phyloP scores from a whole-genome alignment of 2,113 vertebrate genomes.

The Sminthopsis crassicaudata region DNA sequence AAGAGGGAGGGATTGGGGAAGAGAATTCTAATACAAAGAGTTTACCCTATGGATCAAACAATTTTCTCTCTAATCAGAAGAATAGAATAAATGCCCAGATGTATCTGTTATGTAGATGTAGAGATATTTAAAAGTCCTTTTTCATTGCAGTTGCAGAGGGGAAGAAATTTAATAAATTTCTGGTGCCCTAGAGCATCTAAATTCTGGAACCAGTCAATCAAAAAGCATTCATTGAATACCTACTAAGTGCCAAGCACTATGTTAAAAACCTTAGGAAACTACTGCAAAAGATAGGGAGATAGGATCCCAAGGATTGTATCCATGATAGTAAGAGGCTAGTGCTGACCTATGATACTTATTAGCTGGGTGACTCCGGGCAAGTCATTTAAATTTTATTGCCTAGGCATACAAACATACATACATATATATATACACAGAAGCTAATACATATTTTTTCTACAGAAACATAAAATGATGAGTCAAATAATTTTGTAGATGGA shows the following conservation, averaged over 20 bases:
- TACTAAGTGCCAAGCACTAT: too few relatives aligned
- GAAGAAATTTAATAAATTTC: neutral
- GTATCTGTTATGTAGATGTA: neutral
- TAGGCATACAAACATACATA: neutral
- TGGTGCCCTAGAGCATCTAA: neutral
- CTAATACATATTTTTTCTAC: neutral
- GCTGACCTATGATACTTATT: neutral
- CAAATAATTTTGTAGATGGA: neutral
- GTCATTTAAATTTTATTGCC: neutral
- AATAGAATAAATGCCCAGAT: neutral
- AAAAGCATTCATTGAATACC: neutral
- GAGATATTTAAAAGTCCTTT: neutral
- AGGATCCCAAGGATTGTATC: neutral
- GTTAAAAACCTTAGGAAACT: neutral
- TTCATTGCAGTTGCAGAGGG: neutral
- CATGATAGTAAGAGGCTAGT: neutral
- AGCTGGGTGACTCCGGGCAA: neutral
- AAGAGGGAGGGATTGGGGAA: neutral
- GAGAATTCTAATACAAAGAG: neutral
- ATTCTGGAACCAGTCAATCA: neutral
- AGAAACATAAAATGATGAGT: neutral
- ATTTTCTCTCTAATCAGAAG: neutral
- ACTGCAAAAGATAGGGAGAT: neutral
- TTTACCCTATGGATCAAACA: neutral
- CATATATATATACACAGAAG: too few relatives aligned